Evolutionary conservation across 2,888 invertebrate species (phyloP), one percentile per base, ranked within the genome.

Genomic region (Mamestra brassicae): DNA sequence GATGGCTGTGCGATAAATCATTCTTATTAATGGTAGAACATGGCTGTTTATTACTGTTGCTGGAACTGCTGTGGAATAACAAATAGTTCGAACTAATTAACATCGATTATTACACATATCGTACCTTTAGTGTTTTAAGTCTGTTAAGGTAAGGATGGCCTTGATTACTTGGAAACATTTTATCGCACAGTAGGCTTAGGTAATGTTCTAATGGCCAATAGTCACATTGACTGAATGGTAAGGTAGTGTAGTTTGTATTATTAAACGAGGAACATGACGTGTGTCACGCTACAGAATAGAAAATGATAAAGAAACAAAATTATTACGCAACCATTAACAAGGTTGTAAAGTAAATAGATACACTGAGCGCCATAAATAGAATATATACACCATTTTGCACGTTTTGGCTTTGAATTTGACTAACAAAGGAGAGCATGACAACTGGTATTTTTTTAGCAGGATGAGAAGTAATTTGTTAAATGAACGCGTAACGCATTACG

Each of bases 261-360:
- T 87, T 85, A 84, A 85, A 76, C 82, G 80, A 87, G 81, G 82
- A 90, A 89, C 78, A 89, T 92, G 88, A 90, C 91, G 91, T 92
- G 91, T 90, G 88, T 85, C 92, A 93, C 92, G 93, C 90, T 85
- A 92, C 85, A 86, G 78, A 89, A 90, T 88, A 88, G 87, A 90
- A 92, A 90, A 91, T 88, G 76, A 89, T 89, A 89, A 90, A 92
- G 90, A 90, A 88, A 90, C 85, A 84, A 86, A 84, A 81, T 84
- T 83, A 90, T 91, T 91, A 90, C 91, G 89, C 88, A 93, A 92
- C 86, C 85, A 88, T 84, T 88, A 87, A 88, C 85, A 85, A 88
- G 82, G 80, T 81, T 85, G 66, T 84, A 80, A 87, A 81, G 86
- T 88, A 90, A 89, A 90, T 85, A 89, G 84, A 86, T 84, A 82